Conservation (phyloP, 2,888 invertebrate genomes). For the Xanthorhoe designata region DNA sequence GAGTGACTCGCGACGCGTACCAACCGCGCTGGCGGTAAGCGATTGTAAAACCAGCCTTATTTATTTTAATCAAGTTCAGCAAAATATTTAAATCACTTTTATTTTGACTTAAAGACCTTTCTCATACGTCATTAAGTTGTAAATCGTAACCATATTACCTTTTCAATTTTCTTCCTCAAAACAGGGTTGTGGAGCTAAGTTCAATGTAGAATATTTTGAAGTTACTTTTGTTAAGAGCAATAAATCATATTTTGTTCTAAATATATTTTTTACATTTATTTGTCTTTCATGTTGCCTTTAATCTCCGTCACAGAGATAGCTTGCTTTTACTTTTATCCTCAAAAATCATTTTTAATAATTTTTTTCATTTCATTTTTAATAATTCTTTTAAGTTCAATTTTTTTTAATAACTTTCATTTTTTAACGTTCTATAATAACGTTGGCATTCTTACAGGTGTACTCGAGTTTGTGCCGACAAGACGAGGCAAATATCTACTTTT, state of each 20-base stretch:
- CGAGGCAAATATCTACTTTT: constrained; percentile 31
- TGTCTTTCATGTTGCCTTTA: neutral
- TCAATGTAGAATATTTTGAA: neutral
- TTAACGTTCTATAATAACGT: neutral
- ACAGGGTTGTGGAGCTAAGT: neutral
- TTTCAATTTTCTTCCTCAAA: neutral
- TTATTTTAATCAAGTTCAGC: neutral
- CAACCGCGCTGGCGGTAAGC: no score
- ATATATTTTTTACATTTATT: neutral
- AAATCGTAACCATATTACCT: neutral
- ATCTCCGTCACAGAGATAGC: no score
- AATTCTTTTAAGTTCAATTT: neutral
- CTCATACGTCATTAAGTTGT: neutral
- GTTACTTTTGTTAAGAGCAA: neutral
- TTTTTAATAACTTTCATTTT: no score
- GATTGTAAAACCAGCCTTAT: no score
- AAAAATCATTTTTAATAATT: no score
- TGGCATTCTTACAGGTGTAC: constrained; percentile 5
- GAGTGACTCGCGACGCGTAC: no score
- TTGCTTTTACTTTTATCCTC: no score
- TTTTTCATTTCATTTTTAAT: no score
- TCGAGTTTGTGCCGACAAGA: constrained; percentile 29
- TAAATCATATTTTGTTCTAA: constrained; percentile 6
- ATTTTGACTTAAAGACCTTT: neutral
- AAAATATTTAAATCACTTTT: neutral